phyloP scores from a whole-genome alignment of 2,888 invertebrate species.

The Oscheius onirici region DNA sequence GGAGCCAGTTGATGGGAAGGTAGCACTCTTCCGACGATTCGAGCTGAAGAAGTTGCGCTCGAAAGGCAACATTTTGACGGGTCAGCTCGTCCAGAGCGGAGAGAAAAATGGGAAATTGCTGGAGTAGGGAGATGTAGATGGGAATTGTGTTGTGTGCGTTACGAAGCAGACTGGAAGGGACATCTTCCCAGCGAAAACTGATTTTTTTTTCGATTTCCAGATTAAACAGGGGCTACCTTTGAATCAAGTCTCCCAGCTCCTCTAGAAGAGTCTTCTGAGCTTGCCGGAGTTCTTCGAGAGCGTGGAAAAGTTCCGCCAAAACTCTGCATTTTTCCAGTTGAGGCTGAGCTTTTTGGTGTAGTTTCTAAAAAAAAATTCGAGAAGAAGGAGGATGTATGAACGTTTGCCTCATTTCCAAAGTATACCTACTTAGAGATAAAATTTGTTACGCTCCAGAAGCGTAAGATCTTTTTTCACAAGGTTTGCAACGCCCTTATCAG shows the following conservation, averaged over 20 bases:
- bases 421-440: no score
- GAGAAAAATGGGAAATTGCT: slow-evolving; percentile 49
- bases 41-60: slow-evolving; percentile 76
- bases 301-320: slow-evolving; percentile 22
- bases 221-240: background rate
- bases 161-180: slow-evolving; percentile 18
- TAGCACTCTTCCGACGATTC: slow-evolving; percentile 87
- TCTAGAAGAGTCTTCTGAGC: slow-evolving; percentile 8
- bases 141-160: slow-evolving; percentile 47
- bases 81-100: slow-evolving; percentile 47
- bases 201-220: no score
- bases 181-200: slow-evolving; percentile 23
- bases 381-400: no score
- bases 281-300: slow-evolving; percentile 8
- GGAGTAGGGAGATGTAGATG: slow-evolving; percentile 42
- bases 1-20: slow-evolving; percentile 84
- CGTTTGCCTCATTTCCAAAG: no score
- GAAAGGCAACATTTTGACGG: slow-evolving; percentile 38
- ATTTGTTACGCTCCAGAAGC: no score
- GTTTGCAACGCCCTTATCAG: no score
- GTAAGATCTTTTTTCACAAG: no score
- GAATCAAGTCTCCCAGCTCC: slow-evolving; percentile 14
- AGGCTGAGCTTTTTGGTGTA: slow-evolving; percentile 11
- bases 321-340: slow-evolving; percentile 25
- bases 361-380: slow-evolving; percentile 23